Conservation (phyloP, 1,140 invertebrate species). For the Lysiphlebus fabarum region DNA sequence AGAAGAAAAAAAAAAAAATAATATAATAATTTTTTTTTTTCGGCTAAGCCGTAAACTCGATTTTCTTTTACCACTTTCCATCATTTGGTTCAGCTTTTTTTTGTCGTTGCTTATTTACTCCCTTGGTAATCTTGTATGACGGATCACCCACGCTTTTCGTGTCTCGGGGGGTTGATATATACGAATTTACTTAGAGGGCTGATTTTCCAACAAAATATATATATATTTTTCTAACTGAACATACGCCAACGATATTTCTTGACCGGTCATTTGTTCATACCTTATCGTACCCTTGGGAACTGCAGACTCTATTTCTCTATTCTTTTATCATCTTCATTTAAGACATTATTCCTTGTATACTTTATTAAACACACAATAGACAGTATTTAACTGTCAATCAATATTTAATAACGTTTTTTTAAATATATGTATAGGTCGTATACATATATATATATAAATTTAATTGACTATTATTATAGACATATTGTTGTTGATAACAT, state of each 20-base stretch:
- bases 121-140: slow-evolving; percentile 45
- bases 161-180: slow-evolving; percentile 39
- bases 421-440: too few relatives aligned
- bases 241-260: slow-evolving; percentile 25
- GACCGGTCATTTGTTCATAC: slow-evolving; percentile 46
- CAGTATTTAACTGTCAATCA: background rate
- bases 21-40: slow-evolving; percentile 33
- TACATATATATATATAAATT: too few relatives aligned
- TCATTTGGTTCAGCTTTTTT: slow-evolving; percentile 22
- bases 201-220: slow-evolving; percentile 35
- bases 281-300: slow-evolving; percentile 46
- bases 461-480: background rate
- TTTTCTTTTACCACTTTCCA: slow-evolving; percentile 17
- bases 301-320: slow-evolving; percentile 9
- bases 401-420: too few relatives aligned
- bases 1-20: slow-evolving; percentile 25
- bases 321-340: slow-evolving; percentile 4
- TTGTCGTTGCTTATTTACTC: slow-evolving; percentile 33
- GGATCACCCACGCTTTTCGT: slow-evolving; percentile 33
- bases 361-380: background rate
- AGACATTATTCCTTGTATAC: background rate
- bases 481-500: slow-evolving; percentile 5
- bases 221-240: slow-evolving; percentile 34
- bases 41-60: slow-evolving; percentile 33
- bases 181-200: slow-evolving; percentile 51